Evolutionary conservation across 1,140 invertebrate genomes (phyloP).

Genomic region (Pygmarrhopalites habei): DNA sequence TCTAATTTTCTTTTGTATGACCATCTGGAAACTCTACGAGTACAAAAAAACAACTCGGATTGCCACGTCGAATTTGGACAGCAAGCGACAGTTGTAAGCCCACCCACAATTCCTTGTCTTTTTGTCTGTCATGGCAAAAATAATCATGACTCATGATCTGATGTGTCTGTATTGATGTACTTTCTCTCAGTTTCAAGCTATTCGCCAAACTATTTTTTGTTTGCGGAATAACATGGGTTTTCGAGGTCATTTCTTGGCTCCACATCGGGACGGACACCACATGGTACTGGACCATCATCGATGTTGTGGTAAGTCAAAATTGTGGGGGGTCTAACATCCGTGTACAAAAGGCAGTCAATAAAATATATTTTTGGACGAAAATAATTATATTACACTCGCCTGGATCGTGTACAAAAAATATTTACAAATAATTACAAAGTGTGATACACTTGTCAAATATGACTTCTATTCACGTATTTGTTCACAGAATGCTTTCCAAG

Average conservation of each 20-base stretch:
- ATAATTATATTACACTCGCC: too few species aligned
- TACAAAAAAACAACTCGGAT: slow-evolving; percentile 1
- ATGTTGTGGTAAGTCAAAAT: too few species aligned
- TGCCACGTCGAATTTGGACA: not conserved
- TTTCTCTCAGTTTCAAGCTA: slow-evolving; percentile 6
- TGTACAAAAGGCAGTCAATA: too few species aligned
- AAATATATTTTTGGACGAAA: too few species aligned
- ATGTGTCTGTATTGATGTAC: too few species aligned
- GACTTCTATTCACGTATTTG: too few species aligned
- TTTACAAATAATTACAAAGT: too few species aligned
- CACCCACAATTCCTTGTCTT: too few species aligned
- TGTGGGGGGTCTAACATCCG: too few species aligned
- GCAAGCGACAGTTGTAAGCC: slow-evolving; percentile 3
- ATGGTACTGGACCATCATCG: slow-evolving; percentile 23
- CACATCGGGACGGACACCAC: not conserved
- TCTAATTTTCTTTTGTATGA: not conserved
- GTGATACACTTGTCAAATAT: too few species aligned
- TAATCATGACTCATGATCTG: too few species aligned
- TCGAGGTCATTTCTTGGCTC: slow-evolving; percentile 18
- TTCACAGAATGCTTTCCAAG: slow-evolving; percentile 25
- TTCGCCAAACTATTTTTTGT: slow-evolving; percentile 22
- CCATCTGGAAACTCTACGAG: slow-evolving; percentile 8
- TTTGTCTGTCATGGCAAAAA: not conserved
- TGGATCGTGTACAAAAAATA: too few species aligned
- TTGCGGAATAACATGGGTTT: slow-evolving; percentile 18